These are phyloP conservation scores for Clarias fuscus DNA, from an alignment of 2,797 vertebrate species.

Conservation along the genomic window DNA sequence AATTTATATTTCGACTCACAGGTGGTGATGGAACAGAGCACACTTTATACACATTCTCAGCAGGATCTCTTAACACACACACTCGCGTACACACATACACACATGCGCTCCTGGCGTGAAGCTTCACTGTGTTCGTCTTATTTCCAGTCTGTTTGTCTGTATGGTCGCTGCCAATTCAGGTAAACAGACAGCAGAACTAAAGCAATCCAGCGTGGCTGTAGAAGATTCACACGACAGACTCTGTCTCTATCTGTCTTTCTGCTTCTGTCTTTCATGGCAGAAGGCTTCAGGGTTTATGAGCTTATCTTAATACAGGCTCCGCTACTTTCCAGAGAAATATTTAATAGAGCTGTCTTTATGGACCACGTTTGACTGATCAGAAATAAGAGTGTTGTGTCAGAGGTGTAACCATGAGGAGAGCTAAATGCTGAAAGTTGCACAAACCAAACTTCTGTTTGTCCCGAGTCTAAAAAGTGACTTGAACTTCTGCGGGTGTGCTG, in stretches of 20 bases:
- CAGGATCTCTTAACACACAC: conserved; percentile 21
- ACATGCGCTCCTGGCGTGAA: not conserved
- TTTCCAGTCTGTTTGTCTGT: conserved; percentile 44
- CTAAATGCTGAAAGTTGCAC: conserved; percentile 33
- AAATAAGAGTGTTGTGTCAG: conserved; percentile 42
- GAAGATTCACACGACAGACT: conserved; percentile 34
- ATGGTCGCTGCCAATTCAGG: conserved; percentile 44
- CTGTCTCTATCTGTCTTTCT: conserved; percentile 14
- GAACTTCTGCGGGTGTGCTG: no score
- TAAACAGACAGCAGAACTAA: conserved; percentile 46
- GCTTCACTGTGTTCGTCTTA: conserved; percentile 44
- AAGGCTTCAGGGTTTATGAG: conserved; percentile 37
- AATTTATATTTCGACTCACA: not conserved
- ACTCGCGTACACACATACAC: not conserved
- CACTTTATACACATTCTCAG: conserved; percentile 17
- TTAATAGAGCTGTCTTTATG: conserved; percentile 40
- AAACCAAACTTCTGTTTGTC: conserved; percentile 24
- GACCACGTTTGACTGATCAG: conserved; percentile 40
- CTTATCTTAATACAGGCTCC: conserved; percentile 38
- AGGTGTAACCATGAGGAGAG: conserved; percentile 22
- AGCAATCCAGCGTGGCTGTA: conserved; percentile 39
- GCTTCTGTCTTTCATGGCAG: conserved; percentile 7
- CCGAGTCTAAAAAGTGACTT: conserved; percentile 4
- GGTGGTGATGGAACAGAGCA: conserved; percentile 22
- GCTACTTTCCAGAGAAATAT: conserved; percentile 37